Conservation (phyloP, 2,797 vertebrate species). For the Aeoliscus strigatus region DNA sequence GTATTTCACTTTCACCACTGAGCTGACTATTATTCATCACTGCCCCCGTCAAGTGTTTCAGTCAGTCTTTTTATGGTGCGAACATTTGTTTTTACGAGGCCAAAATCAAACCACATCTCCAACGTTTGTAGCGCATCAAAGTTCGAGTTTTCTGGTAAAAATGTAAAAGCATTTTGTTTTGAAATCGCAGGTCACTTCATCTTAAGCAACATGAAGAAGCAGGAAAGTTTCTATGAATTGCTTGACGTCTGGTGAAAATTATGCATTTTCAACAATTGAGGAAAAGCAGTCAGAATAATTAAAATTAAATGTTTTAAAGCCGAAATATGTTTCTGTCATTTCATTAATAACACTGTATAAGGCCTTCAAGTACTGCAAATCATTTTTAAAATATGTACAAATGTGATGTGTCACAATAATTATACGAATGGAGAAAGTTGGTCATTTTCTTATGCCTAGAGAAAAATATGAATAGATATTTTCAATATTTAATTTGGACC, state of each 20-base stretch:
- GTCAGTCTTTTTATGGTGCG: neutral
- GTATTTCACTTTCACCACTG: neutral
- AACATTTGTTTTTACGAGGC: neutral
- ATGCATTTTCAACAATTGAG: too few relatives aligned
- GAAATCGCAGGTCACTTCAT: too few relatives aligned
- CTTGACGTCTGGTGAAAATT: too few relatives aligned
- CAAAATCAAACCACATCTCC: neutral
- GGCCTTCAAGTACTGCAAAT: constrained; percentile 14
- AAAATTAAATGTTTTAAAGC: neutral
- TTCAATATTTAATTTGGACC: constrained; percentile 10
- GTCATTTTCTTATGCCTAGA: constrained; percentile 14
- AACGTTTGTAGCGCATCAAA: neutral
- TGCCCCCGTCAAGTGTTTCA: constrained; percentile 1
- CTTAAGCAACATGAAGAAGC: neutral
- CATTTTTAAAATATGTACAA: constrained; percentile 1
- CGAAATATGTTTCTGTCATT: neutral
- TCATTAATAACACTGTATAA: constrained; percentile 10
- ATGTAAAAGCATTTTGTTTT: neutral
- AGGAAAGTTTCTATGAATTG: neutral
- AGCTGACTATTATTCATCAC: neutral
- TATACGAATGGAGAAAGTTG: constrained; percentile 7
- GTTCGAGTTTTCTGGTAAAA: neutral
- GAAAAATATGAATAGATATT: constrained; percentile 5
- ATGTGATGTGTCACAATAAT: constrained; percentile 3
- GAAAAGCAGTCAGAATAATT: neutral